Evolutionary conservation across 2,888 invertebrate genomes (phyloP), one percentile per base, ranked within the genome.

Genomic region (Athetis lepigone): DNA sequence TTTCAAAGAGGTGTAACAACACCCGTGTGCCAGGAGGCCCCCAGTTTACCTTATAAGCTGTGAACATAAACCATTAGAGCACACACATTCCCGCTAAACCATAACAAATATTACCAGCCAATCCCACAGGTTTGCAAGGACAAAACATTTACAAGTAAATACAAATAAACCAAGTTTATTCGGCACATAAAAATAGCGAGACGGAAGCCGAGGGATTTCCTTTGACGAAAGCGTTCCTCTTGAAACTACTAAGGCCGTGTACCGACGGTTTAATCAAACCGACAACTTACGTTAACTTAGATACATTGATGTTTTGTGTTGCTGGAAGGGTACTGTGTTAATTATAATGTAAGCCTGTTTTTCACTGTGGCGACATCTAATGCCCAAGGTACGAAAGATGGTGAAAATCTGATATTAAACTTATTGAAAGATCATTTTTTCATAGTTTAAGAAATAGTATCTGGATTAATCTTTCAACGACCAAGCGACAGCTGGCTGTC

Each of bases 261-360:
- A 75, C 76, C 62, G 50, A 45, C 39, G 72, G 70, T 82, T 81
- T 82, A 80, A 81, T 81, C 76, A 82, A 81, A 80, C 72, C 61
- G 16, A 16, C 58, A 71, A 80, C 29, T 78, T 78, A 70, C 64
- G 63, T 70, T 56, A 70, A 79, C 68, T 80, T 67, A 33, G 51
- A 21, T 16, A 56, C 81, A 19, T 29, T 19, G 79, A 78, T 51
- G 9, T 45, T 16, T 3, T 0, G 0, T 0, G 4, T 23, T 1
- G 25, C 68, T 68, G 45, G 79, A 79, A 68, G 64, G 59, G 16
- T 36, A 4, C 11, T 4, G 1, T 4, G 43, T 18, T 16, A 2
- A 19, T 18, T 23, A 25, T 25, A 25, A 25, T 25, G n/a, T n/a
- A n/a, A n/a, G n/a, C n/a, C n/a, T n/a, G n/a, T n/a, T n/a, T n/a